phyloP scores from a whole-genome alignment of 2,113 vertebrate species.

The Centropus unirufus region DNA sequence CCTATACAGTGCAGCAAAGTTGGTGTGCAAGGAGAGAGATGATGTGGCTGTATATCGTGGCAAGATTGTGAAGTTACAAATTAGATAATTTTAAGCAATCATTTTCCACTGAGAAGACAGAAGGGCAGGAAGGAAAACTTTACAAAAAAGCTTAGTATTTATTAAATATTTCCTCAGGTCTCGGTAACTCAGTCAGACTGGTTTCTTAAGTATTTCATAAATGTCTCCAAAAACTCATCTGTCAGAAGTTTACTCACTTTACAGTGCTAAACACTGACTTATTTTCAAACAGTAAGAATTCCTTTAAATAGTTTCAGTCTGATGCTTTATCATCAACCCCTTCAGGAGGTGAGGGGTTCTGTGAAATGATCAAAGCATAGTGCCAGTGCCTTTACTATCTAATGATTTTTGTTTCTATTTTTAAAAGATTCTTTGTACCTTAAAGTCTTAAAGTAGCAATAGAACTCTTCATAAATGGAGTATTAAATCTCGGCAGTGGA shows the following conservation, averaged over 20 bases:
- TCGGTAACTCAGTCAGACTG: neutral
- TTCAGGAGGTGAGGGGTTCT: neutral
- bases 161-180: constrained; percentile 12
- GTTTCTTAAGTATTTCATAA: neutral
- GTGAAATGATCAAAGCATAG: neutral
- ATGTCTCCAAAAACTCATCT: constrained; percentile 4
- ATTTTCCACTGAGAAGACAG: neutral
- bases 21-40: neutral
- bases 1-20: neutral
- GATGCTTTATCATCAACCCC: neutral
- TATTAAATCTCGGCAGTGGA: constrained; percentile 18
- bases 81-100: constrained; percentile 4
- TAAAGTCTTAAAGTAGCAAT: neutral
- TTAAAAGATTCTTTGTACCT: neutral
- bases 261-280: neutral
- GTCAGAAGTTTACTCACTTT: constrained; percentile 3
- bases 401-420: constrained; percentile 27
- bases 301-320: neutral
- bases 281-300: neutral
- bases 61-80: neutral
- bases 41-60: neutral
- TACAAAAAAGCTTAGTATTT: neutral
- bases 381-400: constrained; percentile 3
- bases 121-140: neutral
- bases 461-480: neutral